These are phyloP conservation scores for Himalopsyche anomala DNA, from an alignment of 2,888 invertebrate genomes.

Conservation along the genomic window DNA sequence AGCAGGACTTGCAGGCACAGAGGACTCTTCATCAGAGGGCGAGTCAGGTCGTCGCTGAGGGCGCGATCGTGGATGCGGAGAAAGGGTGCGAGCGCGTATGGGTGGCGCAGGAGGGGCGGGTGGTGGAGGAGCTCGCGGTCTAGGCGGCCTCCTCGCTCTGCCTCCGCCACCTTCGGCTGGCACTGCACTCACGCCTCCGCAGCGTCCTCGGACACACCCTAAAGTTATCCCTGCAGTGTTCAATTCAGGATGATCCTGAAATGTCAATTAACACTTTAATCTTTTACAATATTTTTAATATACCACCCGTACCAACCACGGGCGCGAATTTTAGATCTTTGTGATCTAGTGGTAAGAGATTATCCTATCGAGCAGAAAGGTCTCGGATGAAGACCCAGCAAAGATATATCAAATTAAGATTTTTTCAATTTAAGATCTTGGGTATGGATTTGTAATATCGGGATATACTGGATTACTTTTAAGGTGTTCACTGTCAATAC, in stretches of 20 bases:
- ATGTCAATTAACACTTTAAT: neutral
- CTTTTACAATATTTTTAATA: no score
- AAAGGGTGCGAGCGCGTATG: slow-evolving; percentile 23
- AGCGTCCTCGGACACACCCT: slow-evolving; percentile 71
- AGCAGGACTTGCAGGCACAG: slow-evolving; percentile 1
- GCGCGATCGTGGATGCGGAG: slow-evolving; percentile 47
- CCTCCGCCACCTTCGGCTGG: neutral
- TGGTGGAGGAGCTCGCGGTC: neutral
- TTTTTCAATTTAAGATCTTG: no score
- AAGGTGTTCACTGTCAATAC: no score
- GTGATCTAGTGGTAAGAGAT: no score
- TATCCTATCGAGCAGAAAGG: no score
- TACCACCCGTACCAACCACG: no score
- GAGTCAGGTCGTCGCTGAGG: slow-evolving; percentile 39
- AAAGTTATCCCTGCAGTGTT: slow-evolving; percentile 86
- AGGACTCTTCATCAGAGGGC: neutral
- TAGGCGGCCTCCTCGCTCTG: neutral
- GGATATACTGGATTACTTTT: no score
- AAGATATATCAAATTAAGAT: no score
- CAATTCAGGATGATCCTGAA: slow-evolving; percentile 84
- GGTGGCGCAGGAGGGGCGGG: slow-evolving; percentile 35
- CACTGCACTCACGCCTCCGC: slow-evolving; percentile 28
- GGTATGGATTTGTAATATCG: no score
- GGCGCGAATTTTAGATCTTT: no score
- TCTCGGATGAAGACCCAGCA: no score